A percentile compares a stretch with the other conserved stretches of the same genome.
phyloP scores from a whole-genome alignment of 1,140 invertebrate genomes.

The Coboldia fuscipes region DNA sequence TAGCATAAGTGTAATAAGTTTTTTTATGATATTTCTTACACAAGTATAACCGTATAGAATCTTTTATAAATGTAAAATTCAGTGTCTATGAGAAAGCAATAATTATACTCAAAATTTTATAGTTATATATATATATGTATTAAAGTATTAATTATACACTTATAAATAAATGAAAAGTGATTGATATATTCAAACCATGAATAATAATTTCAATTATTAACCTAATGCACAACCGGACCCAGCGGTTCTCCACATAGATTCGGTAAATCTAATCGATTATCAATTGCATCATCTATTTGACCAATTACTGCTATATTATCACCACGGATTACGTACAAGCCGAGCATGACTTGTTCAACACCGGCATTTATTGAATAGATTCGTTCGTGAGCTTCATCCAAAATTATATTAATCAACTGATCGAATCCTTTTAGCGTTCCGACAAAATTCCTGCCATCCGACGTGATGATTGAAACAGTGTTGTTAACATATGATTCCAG shows the following conservation, averaged over 20 bases:
- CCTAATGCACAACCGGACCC: slow-evolving; percentile 61
- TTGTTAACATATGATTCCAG: slow-evolving; percentile 73
- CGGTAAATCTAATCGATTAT: slow-evolving; percentile 61
- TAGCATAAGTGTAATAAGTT: no score
- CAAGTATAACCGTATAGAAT: no score
- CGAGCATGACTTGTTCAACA: slow-evolving; percentile 89
- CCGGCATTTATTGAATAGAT: slow-evolving; percentile 83
- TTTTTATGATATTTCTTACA: no score
- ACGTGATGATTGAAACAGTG: slow-evolving; percentile 83
- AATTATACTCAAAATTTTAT: no score
- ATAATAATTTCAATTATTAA: no score
- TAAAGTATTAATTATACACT: no score
- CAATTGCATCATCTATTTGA: slow-evolving; percentile 77
- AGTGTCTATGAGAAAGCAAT: no score
- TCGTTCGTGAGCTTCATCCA: slow-evolving; percentile 93
- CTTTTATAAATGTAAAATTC: no score
- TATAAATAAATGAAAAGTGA: no score
- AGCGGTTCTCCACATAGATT: slow-evolving; percentile 78
- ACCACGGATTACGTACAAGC: slow-evolving; percentile 89
- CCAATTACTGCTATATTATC: slow-evolving; percentile 94
- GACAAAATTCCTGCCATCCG: slow-evolving; percentile 87
- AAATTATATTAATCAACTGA: slow-evolving; percentile 93
- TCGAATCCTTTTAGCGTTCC: slow-evolving; percentile 71
- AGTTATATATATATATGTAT: no score
- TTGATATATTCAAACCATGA: no score